Conservation (phyloP, 2,113 vertebrate species). For the Acinonyx jubatus region DNA sequence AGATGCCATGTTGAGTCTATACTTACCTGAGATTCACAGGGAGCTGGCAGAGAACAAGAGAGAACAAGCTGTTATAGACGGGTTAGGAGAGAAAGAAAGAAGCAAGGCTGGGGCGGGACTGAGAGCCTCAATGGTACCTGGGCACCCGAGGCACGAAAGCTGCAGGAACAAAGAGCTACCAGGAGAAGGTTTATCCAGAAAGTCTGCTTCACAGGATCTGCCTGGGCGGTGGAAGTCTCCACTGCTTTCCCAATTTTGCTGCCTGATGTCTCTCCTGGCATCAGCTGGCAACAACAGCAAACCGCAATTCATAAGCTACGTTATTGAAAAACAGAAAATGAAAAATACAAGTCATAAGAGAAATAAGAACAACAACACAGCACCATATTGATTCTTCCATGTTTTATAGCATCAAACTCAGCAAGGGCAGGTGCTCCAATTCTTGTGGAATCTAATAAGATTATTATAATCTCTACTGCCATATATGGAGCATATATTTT, state of each 20-base stretch:
- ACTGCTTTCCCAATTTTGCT: not conserved
- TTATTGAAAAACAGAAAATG: not conserved
- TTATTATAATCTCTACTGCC: not conserved
- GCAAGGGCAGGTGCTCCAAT: not conserved
- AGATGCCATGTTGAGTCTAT: not conserved
- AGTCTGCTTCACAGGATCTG: rapidly evolving
- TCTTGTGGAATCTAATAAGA: not conserved
- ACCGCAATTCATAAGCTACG: not conserved
- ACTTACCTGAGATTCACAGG: not conserved
- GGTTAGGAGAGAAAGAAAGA: not conserved
- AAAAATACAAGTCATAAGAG: not conserved
- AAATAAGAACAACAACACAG: not conserved
- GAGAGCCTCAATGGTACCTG: not conserved
- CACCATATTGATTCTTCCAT: not conserved
- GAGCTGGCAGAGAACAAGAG: not conserved
- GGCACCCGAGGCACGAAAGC: not conserved
- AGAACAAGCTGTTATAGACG: not conserved
- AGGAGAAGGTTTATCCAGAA: rapidly evolving
- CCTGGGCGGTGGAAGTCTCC: rapidly evolving
- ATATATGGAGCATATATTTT: not conserved
- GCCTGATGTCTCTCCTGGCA: not conserved
- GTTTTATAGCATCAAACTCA: not conserved
- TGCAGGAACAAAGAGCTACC: rapidly evolving
- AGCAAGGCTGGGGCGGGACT: no score
- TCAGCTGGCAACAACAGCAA: not conserved